Evolutionary conservation across 2,113 vertebrate genomes (phyloP), one percentile per base, ranked within the genome.

Genomic region (Zapus hudsonius): DNA sequence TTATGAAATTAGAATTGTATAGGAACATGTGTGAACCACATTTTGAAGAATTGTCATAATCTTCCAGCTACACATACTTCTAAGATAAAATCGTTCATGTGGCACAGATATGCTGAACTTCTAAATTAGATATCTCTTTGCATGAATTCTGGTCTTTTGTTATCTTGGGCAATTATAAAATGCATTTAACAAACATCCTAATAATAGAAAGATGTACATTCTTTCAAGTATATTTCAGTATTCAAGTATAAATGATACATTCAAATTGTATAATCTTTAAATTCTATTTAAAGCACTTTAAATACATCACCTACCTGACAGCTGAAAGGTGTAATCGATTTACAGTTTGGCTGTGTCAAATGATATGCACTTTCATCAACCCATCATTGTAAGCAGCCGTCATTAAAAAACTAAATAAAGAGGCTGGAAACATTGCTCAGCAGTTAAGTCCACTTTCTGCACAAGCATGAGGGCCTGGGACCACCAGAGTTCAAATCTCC

Each of bases 111-210:
- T 61, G 59, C 25, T 61, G 11, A 23, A 57, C 10, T 13, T 52
- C 52, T 52, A 52, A 52, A 52, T 7, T 10, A 55, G 38, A 40
- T 1, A 31, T n/a, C 5, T 89, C 23, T 76, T 83, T 19, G 19
- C 25, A 61, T 27, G 40, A 16, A 17, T 83, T 78, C 67, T 70
- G 29, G 29, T 78, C 13, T 59, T 31, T 69, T 84, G 44, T 33
- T 79, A 31, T 79, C 79, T 80, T 42, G 23, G 44, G 64, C 80
- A 80, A 80, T 57, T 94, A n/a, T 86, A 47, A 85, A 80, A 20
- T 44, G 5, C 4, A 44, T 59, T 44, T 64, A 47, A 27, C 23
- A 64, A 44, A 36, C 63, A 63, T 20, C 40, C 57, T 75, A 44
- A 5, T 47, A 87, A 47, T 75, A 31, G 12, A 64, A n/a, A 36